Evolutionary conservation across 2,888 invertebrate genomes (phyloP), one percentile per base, ranked within the genome.

Genomic region (Agrotis ipsilon): DNA sequence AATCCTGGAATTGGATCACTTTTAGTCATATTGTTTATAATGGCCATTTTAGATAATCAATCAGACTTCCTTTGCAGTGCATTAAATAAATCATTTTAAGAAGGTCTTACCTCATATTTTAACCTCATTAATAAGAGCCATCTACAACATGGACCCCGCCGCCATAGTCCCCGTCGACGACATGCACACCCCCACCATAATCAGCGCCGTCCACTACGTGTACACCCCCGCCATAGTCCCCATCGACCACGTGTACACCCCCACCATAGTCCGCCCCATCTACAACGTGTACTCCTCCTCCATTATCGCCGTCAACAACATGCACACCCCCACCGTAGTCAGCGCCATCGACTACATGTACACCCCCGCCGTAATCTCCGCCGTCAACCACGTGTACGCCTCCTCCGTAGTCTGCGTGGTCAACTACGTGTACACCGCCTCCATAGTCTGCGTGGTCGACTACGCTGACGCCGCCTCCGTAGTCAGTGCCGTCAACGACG

Each of bases 241-340:
- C 76, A 24, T 83, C 84, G 0, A 76, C 83, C 0, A 85, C 75
- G 7, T 80, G 70, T 0, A 84, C 82, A 0, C 81, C 84, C 0
- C 78, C 79, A 2, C 59, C 70, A 3, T 63, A 16, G 21, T 77
- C 80, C 1, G 78, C 19, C 6, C 80, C 73, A 2, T 83, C 84
- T 0, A 74, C 83, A 0, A 87, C 75, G 0, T 39, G 39, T 11
- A 39, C 39, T 11, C 39, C 39, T 1, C 39, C 39, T 9, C 39
- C 39, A 39, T 39, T 39, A 11, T 39, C 39, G 39, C 55, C 49
- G 1, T 21, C 49, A 11, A 39, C 39, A 9, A 39, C 39, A 39
- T 85, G 61, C 0, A 87, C 86, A 0, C 87, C 87, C 0, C 81
- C 83, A 0, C 76, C 81, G 11, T 64, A 65, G 5, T 72, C 72